These are phyloP conservation scores for Rotaria magnacalcarata DNA, from an alignment of 2,888 invertebrate genomes.

Conservation along the genomic window DNA sequence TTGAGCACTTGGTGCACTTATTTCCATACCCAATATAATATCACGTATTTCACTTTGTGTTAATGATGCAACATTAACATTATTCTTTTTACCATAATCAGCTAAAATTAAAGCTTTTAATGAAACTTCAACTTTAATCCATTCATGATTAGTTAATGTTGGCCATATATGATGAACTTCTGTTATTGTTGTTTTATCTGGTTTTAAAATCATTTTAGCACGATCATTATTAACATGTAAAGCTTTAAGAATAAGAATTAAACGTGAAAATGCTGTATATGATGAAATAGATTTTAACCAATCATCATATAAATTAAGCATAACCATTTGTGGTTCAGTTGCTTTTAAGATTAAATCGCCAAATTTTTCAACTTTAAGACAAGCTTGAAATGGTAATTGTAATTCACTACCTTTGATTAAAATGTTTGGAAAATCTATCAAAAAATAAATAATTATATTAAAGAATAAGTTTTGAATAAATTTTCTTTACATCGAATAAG, in stretches of 20 bases:
- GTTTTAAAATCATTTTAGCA: constrained; percentile 94
- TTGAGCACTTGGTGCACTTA: constrained; percentile 96
- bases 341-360: constrained; percentile 97
- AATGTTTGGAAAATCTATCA: constrained; percentile 92
- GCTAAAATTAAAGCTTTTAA: constrained; percentile 95
- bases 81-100: constrained; percentile 99
- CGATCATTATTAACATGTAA: constrained; percentile 97
- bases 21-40: constrained; percentile 98
- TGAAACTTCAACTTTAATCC: constrained; percentile 96
- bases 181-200: constrained; percentile 96
- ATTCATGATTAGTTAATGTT: constrained; percentile 90
- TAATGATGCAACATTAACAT: constrained; percentile 95
- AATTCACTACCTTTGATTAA: constrained; percentile 91
- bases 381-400: constrained; percentile 94
- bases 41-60: constrained; percentile 98
- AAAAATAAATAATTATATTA: not conserved
- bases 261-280: constrained; percentile 93
- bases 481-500: no score
- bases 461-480: no score
- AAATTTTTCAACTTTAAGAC: constrained; percentile 94
- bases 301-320: constrained; percentile 97
- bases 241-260: constrained; percentile 90
- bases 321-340: constrained; percentile 98
- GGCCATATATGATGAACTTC: constrained; percentile 99
- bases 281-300: constrained; percentile 99